A percentile compares a stretch with the other conserved stretches of the same genome.
Conservation (phyloP, 2,113 vertebrate species). For the Spea bombifrons region DNA sequence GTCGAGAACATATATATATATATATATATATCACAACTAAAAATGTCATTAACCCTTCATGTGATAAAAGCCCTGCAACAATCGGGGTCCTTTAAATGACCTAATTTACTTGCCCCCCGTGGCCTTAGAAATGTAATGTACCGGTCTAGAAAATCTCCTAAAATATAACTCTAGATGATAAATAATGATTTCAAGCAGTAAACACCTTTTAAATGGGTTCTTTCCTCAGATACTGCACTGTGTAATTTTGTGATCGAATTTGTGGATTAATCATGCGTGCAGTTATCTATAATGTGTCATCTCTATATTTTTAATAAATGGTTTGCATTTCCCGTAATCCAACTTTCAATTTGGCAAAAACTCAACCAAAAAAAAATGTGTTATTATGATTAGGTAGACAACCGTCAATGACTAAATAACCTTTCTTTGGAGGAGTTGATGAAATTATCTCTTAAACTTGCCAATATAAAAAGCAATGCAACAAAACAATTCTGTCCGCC, state of each 20-base stretch:
- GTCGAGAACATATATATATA: no score
- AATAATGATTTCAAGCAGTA: no score
- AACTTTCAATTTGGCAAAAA: constrained; percentile 31
- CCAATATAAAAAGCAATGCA: background rate
- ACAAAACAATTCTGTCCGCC: background rate
- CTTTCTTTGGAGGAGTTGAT: constrained; percentile 2
- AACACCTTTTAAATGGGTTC: no score
- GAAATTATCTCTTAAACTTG: background rate
- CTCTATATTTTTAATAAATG: background rate
- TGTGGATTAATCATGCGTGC: background rate
- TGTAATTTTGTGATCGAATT: background rate
- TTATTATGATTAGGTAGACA: constrained; percentile 20
- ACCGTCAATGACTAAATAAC: background rate
- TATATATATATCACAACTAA: no score
- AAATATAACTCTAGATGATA: no score
- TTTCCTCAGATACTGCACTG: no score
- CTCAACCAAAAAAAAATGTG: constrained; percentile 19
- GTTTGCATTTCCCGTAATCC: constrained; percentile 34
- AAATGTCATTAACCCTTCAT: no score
- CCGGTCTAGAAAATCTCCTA: no score
- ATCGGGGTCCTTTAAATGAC: no score
- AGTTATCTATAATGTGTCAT: background rate
- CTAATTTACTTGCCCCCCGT: no score
- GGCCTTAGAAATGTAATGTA: no score
- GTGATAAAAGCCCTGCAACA: no score